Base-by-base conservation (phyloP, 2,113 vertebrate genomes). In the Labeo catla region DNA sequence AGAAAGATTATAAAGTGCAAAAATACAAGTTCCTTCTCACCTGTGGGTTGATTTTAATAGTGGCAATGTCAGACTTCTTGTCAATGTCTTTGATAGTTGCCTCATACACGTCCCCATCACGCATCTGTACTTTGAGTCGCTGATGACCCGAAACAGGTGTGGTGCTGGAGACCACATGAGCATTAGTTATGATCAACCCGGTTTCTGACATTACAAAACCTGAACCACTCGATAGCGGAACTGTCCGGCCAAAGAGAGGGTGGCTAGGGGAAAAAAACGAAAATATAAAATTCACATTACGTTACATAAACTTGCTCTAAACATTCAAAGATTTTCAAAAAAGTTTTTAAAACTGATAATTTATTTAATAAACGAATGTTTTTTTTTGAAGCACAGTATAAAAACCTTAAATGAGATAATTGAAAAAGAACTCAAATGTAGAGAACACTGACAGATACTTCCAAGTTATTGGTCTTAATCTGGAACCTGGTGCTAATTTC, bases 21-120 rank as follows among this genome's bases (percentile, higher is more conserved):
- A 39, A 45, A 21, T 6, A 9, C 8, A 11, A n/a, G 36, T 15
- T 39, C 13, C 36, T 0, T 61, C 43, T 39, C 95, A 98, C 98
- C 92, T 93, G 95, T 70, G 97, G 91, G 83, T 96, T 95, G 89
- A 98, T 95, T 92, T 97, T 96, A 92, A 99, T 97, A 50, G 97
- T 98, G 83, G 98, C 98, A 2, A 99, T 98, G 91, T 99, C 98
- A 0, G 96, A 96, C 88, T 98, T 99, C 90, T 97, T 97, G 91
- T 99, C 97, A 2, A 98, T 97, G 92, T 98, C 96, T 90, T 93
- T 96, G 89, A 99, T 97, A 19, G 90, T 95, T 81, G 98, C 97
- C 88, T 98, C 97, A 5, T 97, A 96, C 0, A 95, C 90, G 39
- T 97, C 94, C 0, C 98, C 97, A 0, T 92, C 92, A 63, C 97